Evolutionary conservation across 1,140 invertebrate genomes (phyloP).

Genomic region (Drosophila willistoni): DNA sequence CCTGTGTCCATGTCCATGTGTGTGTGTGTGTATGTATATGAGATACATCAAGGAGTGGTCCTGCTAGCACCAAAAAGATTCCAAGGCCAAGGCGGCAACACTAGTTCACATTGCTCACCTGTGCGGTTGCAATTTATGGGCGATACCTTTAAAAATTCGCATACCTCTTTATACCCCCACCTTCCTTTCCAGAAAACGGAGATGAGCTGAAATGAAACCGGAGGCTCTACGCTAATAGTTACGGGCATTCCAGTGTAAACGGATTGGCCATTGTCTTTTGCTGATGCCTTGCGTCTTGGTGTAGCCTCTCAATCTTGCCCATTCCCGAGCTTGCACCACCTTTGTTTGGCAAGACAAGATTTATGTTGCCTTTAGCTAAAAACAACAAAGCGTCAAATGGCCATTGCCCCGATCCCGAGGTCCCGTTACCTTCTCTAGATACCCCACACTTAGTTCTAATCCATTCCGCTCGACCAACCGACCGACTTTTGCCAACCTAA

Average conservation of each 20-base stretch:
- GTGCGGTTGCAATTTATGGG: conserved; percentile 72
- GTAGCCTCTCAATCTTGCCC: conserved; percentile 15
- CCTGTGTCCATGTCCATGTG: neutral
- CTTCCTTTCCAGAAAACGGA: neutral
- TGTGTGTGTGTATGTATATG: conserved; percentile 63
- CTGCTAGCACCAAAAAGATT: neutral
- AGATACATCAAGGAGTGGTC: conserved; percentile 64
- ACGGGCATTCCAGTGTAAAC: conserved; percentile 29
- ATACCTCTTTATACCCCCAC: conserved; percentile 17
- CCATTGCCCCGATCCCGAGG: conserved; percentile 3
- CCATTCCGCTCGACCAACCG: conserved; percentile 26
- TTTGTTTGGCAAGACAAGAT: conserved; percentile 67
- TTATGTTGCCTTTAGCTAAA: conserved; percentile 65
- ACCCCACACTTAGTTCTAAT: conserved; percentile 3
- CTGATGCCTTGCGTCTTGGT: neutral
- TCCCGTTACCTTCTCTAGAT: neutral
- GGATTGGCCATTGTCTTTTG: conserved; percentile 44
- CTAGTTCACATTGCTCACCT: conserved; percentile 48
- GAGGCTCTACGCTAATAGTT: conserved; percentile 71
- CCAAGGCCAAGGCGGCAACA: conserved; percentile 8
- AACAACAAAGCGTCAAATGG: conserved; percentile 66
- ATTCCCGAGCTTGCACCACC: neutral
- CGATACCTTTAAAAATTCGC: conserved; percentile 67
- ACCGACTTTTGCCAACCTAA: conserved; percentile 69
- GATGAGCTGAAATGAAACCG: conserved; percentile 13